Conservation (phyloP, 2,797 vertebrate genomes). For the Chelmon rostratus region DNA sequence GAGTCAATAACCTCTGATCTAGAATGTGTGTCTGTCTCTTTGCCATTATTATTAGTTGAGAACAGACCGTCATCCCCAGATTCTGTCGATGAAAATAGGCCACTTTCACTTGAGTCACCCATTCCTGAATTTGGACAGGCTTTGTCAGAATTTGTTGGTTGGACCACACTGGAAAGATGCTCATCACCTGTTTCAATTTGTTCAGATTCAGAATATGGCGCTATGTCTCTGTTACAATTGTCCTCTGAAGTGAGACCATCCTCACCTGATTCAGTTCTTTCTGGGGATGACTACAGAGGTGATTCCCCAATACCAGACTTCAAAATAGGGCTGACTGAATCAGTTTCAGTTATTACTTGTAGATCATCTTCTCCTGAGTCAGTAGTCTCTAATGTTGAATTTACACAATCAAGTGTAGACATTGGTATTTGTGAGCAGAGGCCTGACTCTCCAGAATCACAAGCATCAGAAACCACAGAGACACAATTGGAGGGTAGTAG, state of each 20-base stretch:
- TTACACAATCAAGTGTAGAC: constrained; percentile 27
- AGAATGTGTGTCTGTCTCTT: constrained; percentile 15
- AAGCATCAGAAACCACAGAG: constrained; percentile 6
- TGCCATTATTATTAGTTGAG: not conserved
- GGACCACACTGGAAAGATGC: constrained; percentile 20
- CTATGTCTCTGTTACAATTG: constrained; percentile 8
- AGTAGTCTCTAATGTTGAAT: constrained; percentile 42
- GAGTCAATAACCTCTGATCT: constrained; percentile 46
- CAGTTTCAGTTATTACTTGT: not conserved
- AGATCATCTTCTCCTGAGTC: constrained; percentile 46
- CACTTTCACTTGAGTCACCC: constrained; percentile 70
- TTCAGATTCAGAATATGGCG: constrained; percentile 42
- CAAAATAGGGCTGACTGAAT: constrained; percentile 23
- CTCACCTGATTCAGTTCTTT: constrained; percentile 52
- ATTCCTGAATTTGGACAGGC: constrained; percentile 63
- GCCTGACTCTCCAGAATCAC: constrained; percentile 51
- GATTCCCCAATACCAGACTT: constrained; percentile 49
- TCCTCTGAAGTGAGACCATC: constrained; percentile 47
- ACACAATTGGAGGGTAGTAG: not conserved
- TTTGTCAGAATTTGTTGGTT: constrained; percentile 31
- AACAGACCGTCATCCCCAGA: constrained; percentile 48
- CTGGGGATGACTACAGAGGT: constrained; percentile 40
- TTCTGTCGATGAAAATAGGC: constrained; percentile 38
- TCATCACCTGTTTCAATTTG: constrained; percentile 51
- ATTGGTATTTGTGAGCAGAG: constrained; percentile 26